Percentiles rank a stretch among this genome's conserved stretches.
Evolutionary conservation across 1,140 invertebrate species (phyloP).

Genomic region (Achroia grisella): DNA sequence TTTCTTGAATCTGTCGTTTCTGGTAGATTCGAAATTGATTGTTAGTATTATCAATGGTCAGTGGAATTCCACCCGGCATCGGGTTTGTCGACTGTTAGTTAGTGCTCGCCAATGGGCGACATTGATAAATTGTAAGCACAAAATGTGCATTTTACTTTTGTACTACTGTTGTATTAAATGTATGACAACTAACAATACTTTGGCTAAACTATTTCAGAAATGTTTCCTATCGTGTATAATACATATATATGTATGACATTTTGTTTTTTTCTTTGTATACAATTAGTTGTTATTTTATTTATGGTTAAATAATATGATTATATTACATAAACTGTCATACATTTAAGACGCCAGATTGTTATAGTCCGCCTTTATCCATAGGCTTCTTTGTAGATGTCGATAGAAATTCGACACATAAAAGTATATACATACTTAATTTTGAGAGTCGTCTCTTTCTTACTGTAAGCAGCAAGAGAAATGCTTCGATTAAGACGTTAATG

Average conservation of each 20-base stretch:
- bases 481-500: slow-evolving; percentile 68
- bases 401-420: slow-evolving; percentile 22
- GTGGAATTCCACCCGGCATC: slow-evolving; percentile 22
- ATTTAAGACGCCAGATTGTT: slow-evolving; percentile 46
- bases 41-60: slow-evolving; percentile 38
- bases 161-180: not conserved
- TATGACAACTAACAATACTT: not conserved
- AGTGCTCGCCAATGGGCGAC: slow-evolving; percentile 28
- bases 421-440: slow-evolving; percentile 32
- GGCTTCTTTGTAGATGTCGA: slow-evolving; percentile 57
- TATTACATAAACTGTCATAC: no score
- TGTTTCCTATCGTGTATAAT: no score
- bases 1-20: slow-evolving; percentile 33
- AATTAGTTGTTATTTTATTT: no score
- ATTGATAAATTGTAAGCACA: slow-evolving; percentile 47
- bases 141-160: slow-evolving; percentile 44
- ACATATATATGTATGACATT: no score
- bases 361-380: slow-evolving; percentile 60
- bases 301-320: no score
- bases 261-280: no score
- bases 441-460: slow-evolving; percentile 61
- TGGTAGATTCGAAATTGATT: slow-evolving; percentile 71
- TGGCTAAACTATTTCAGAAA: no score
- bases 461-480: slow-evolving; percentile 63
- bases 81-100: slow-evolving; percentile 37